Evolutionary conservation across 1,140 invertebrate species (phyloP).

Genomic region (Heliconius himera): DNA sequence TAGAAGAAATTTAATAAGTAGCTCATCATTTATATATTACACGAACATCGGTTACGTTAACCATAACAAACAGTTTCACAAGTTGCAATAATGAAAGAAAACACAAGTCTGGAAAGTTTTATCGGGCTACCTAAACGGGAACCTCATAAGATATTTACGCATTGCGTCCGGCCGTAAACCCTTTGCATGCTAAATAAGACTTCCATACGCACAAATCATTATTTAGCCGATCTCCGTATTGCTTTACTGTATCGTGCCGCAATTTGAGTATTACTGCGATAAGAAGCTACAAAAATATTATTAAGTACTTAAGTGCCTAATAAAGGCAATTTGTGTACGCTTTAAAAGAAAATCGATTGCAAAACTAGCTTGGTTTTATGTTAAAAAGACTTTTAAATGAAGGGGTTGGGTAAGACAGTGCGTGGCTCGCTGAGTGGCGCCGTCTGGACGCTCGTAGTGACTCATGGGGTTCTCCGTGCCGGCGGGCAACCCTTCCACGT

Average conservation of each 20-base stretch:
- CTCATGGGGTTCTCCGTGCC: conserved; percentile 68
- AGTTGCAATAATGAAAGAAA: conserved; percentile 37
- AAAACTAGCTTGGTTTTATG: conserved; percentile 17
- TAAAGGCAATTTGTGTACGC: conserved; percentile 20
- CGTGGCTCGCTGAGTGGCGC: conserved; percentile 59
- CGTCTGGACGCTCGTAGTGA: conserved; percentile 69
- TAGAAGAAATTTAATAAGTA: conserved; percentile 19
- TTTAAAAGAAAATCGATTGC: conserved; percentile 25
- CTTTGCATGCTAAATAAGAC: conserved; percentile 59
- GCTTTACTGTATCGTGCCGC: conserved; percentile 13
- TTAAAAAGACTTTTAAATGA: conserved; percentile 33
- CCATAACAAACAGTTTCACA: conserved; percentile 27
- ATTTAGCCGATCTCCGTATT: conserved; percentile 46
- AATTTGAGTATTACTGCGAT: background rate
- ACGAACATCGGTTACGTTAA: conserved; percentile 12
- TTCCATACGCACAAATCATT: conserved; percentile 49
- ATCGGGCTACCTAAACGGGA: conserved; percentile 40
- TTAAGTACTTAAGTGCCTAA: background rate
- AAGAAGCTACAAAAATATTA: conserved; percentile 17
- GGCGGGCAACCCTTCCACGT: conserved; percentile 60
- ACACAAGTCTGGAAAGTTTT: conserved; percentile 39
- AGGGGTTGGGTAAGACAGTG: conserved; percentile 62
- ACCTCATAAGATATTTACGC: conserved; percentile 55
- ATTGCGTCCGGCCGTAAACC: conserved; percentile 49
- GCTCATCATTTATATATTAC: conserved; percentile 15